Base-by-base conservation (phyloP, 2,888 invertebrate genomes). In the Cantharis rufa region DNA sequence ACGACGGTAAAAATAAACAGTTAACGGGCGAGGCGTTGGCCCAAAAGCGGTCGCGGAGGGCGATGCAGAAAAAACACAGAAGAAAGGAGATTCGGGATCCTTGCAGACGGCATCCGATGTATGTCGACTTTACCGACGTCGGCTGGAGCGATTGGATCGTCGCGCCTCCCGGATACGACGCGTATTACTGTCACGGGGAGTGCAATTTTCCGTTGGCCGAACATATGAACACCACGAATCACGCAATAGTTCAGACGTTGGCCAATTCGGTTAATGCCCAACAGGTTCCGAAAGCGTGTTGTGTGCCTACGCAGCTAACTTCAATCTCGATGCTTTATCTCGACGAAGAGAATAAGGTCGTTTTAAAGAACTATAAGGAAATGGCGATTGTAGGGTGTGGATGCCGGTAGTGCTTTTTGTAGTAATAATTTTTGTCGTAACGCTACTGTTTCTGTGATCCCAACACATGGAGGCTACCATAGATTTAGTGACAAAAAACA, bases 111-210 rank as follows among this genome's bases (percentile, higher is more conserved):
- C 94, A 96, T 84, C 92, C 94, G 71, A 92, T 99, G 85, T 97
- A 96, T 89, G 98, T 99, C 70, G 97, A 98, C 89, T 99, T 99
- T 88, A 92, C 92, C 69, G 97, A 98, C 86, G 97, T 99, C 32
- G 98, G 98, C 72, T 99, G 99, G 99, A 95, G 95, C 87, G 97
- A 98, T 89, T 99, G 99, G 99, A 98, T 98, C 86, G 96, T 98
- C 69, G 98, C 98, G 69, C 98, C 98, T 27, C 94, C 94, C 28
- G 98, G 98, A 78, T 98, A 98, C 90, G 96, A 98, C 87, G 99
- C 99, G 10, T 98, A 92, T 89, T 98, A 96, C 89, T 99, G 99
- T 89, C 93, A 95, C 85, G 99, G 99, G 24, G 96, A 96, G 86
- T 99, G 99, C 88, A 95, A 95, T 70, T 98, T 96, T 88, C 98